phyloP scores from a whole-genome alignment of 23 tunicate genomes.

The Oikopleura dioica region DNA sequence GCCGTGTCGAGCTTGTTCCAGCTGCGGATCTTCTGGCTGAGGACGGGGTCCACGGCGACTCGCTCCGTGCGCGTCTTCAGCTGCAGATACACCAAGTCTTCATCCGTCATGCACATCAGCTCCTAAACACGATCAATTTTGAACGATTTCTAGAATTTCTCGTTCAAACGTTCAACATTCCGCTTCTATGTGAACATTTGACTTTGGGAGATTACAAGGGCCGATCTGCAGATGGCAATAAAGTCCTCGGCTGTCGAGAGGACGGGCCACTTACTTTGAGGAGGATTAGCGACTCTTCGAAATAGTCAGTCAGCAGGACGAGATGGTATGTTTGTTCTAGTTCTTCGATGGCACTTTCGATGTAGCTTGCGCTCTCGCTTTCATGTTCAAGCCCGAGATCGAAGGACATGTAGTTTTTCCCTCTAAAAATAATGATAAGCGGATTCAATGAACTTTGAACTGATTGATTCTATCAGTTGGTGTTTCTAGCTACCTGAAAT shows the following conservation, averaged over 20 bases:
- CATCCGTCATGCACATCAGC: constrained; percentile 46
- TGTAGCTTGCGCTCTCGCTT: neutral
- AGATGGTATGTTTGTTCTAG: constrained; percentile 28
- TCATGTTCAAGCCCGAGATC: constrained; percentile 7
- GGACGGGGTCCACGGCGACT: neutral
- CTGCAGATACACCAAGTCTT: constrained; percentile 43
- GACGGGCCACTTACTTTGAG: constrained; percentile 17
- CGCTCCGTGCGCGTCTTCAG: constrained; percentile 53
- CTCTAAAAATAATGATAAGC: constrained; percentile 16
- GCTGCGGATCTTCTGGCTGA: constrained; percentile 19
- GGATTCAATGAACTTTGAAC: neutral
- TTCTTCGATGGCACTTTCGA: constrained; percentile 18
- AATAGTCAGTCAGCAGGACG: constrained; percentile 58
- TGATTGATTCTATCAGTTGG: no score
- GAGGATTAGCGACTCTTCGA: constrained; percentile 70
- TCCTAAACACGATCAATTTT: no score
- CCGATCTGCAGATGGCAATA: no score
- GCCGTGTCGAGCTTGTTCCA: constrained; percentile 62
- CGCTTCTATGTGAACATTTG: no score
- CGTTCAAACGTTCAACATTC: no score
- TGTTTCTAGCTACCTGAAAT: constrained; percentile 20
- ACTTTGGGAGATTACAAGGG: no score
- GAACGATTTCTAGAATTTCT: no score
- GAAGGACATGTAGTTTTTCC: constrained; percentile 59
- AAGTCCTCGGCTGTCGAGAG: no score